These are phyloP conservation scores for Allygus modestus DNA, from an alignment of 2,888 invertebrate genomes.

Conservation along the genomic window DNA sequence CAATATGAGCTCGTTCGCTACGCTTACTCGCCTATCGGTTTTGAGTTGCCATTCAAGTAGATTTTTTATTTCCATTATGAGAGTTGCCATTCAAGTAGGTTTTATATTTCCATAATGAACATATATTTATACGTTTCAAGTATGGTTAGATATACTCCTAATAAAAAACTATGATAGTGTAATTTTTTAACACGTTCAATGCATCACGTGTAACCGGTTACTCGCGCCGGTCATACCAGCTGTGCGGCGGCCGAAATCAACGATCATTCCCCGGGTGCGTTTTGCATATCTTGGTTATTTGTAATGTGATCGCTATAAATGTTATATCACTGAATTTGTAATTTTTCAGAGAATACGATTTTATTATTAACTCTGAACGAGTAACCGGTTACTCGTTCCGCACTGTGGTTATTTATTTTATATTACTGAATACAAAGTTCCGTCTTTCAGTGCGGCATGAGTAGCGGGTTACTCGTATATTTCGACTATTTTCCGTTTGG, in stretches of 20 bases:
- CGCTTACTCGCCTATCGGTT: too few species aligned
- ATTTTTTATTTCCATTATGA: too few species aligned
- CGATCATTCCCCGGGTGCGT: neutral
- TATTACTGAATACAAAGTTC: neutral
- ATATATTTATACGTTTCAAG: too few species aligned
- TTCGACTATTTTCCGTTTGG: neutral
- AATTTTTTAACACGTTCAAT: constrained; percentile 4
- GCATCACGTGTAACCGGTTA: neutral
- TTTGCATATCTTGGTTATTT: neutral
- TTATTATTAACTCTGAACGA: neutral
- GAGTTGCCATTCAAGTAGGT: too few species aligned
- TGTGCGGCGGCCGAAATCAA: neutral
- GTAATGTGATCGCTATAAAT: neutral
- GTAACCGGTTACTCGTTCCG: constrained; percentile 1
- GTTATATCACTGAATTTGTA: neutral
- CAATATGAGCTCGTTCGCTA: too few species aligned
- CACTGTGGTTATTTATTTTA: constrained; percentile 7
- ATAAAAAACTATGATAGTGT: too few species aligned
- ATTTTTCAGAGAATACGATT: neutral
- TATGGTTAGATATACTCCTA: too few species aligned
- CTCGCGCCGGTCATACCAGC: neutral
- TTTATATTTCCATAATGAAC: too few species aligned
- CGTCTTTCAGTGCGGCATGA: neutral
- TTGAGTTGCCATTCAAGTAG: too few species aligned
- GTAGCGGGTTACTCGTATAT: neutral